A percentile compares a stretch with the other conserved stretches of the same genome.
These are phyloP conservation scores for Rhagophthalmus giganteus DNA, from an alignment of 2,888 invertebrate species.

Conservation along the genomic window DNA sequence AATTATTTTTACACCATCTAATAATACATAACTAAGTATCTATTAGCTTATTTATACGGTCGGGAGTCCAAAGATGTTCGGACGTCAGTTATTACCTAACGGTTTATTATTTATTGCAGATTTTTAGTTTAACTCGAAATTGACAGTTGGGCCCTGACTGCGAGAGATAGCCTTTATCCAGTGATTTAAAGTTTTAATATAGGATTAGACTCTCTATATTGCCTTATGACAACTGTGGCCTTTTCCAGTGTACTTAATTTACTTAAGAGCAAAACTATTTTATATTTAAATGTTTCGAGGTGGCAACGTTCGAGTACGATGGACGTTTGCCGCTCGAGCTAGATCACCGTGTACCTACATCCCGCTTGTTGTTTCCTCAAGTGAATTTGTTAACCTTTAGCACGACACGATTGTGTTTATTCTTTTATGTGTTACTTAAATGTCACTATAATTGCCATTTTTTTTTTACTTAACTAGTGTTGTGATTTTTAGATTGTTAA, in stretches of 20 bases:
- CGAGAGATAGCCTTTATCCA: slow-evolving; percentile 14
- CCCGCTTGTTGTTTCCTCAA: too few relatives aligned
- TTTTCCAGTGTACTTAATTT: slow-evolving; percentile 32
- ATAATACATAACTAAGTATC: slow-evolving; percentile 6
- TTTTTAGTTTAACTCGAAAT: too few relatives aligned
- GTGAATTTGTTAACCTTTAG: slow-evolving; percentile 22
- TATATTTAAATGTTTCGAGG: slow-evolving; percentile 7
- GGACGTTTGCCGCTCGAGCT: too few relatives aligned
- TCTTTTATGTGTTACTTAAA: slow-evolving; percentile 34
- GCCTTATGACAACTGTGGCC: slow-evolving; percentile 28
- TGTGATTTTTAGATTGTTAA: slow-evolving; percentile 49
- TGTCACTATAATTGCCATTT: slow-evolving; percentile 46
- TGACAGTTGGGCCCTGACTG: too few relatives aligned
- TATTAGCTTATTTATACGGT: slow-evolving; percentile 18
- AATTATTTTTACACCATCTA: slow-evolving; percentile 16
- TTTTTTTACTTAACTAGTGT: slow-evolving; percentile 49
- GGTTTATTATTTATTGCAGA: too few relatives aligned
- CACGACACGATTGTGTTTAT: not conserved
- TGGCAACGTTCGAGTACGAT: too few relatives aligned
- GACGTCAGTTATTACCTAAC: too few relatives aligned
- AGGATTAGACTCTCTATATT: slow-evolving; percentile 8
- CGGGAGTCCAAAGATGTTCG: too few relatives aligned
- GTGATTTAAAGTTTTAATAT: slow-evolving; percentile 9
- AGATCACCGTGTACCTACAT: too few relatives aligned
- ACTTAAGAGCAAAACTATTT: slow-evolving; percentile 11